phyloP scores from a whole-genome alignment of 2,113 vertebrate genomes.

The Ploceus nigricollis region DNA sequence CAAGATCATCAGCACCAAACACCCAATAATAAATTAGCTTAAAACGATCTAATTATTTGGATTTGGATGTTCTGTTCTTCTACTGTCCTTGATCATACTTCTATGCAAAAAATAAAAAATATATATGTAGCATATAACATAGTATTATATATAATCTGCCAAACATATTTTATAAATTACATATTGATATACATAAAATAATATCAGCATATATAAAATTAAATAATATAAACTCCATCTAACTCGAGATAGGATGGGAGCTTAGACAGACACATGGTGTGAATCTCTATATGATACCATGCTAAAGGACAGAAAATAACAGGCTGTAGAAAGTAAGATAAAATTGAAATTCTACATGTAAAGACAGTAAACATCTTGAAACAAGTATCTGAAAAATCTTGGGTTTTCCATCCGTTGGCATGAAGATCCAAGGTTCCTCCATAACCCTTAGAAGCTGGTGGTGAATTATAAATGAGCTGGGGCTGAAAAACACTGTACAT shows the following conservation, averaged over 20 bases:
- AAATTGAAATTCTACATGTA: background rate
- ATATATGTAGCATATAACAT: background rate
- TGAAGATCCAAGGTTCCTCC: background rate
- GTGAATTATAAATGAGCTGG: background rate
- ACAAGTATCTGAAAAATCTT: background rate
- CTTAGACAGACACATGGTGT: background rate
- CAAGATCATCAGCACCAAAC: background rate
- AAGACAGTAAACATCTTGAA: background rate
- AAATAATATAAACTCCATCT: background rate
- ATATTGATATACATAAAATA: background rate
- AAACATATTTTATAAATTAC: background rate
- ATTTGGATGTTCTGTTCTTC: background rate
- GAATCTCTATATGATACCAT: background rate
- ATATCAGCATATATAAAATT: background rate
- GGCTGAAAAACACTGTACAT: background rate
- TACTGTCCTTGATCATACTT: background rate
- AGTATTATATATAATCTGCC: background rate
- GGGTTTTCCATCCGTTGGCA: background rate
- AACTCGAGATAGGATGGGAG: background rate
- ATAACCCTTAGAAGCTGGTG: background rate
- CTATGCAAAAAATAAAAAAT: background rate
- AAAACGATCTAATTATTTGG: background rate
- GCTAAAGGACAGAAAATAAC: background rate
- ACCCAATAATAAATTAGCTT: background rate
- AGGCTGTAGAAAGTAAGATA: background rate